phyloP scores from a whole-genome alignment of 2,888 invertebrate species.

The Criorhina ranunculi region DNA sequence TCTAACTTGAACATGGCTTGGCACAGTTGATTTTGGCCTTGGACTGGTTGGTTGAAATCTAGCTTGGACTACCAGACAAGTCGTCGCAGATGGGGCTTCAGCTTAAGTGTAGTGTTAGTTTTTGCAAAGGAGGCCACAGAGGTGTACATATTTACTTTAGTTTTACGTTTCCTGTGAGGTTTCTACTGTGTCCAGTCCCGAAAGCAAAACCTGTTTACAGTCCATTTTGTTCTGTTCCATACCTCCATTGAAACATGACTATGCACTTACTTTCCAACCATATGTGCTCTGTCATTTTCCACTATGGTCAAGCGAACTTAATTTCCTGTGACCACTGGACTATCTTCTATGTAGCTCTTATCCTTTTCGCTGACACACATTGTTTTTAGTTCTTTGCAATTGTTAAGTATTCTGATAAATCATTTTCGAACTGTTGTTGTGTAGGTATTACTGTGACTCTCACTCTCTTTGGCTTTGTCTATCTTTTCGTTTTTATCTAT shows the following conservation, averaged over 20 bases:
- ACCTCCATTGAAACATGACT: slow-evolving; percentile 49
- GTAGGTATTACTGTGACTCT: slow-evolving; percentile 35
- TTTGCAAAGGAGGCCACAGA: too few species aligned
- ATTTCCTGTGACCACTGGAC: slow-evolving; percentile 44
- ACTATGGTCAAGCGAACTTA: slow-evolving; percentile 50
- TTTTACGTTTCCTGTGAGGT: too few species aligned
- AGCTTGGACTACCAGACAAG: too few species aligned
- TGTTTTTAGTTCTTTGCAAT: slow-evolving; percentile 48
- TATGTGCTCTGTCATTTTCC: slow-evolving; percentile 7
- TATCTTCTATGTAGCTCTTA: slow-evolving; percentile 24
- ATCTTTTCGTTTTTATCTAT: slow-evolving; percentile 81
- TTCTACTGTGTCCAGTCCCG: too few species aligned
- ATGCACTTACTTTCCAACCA: slow-evolving; percentile 46
- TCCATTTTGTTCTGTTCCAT: background rate
- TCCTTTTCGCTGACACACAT: slow-evolving; percentile 72
- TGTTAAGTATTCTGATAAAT: slow-evolving; percentile 69
- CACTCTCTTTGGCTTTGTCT: slow-evolving; percentile 5
- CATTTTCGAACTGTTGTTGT: slow-evolving; percentile 36
- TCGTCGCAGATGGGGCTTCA: too few species aligned
- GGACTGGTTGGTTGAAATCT: too few species aligned
- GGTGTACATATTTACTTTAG: too few species aligned
- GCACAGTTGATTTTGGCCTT: too few species aligned
- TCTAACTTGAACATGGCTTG: too few species aligned
- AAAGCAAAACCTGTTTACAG: background rate
- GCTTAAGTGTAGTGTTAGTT: too few species aligned